phyloP scores from a whole-genome alignment of 2,888 invertebrate genomes.

The Cerceris rybyensis region DNA sequence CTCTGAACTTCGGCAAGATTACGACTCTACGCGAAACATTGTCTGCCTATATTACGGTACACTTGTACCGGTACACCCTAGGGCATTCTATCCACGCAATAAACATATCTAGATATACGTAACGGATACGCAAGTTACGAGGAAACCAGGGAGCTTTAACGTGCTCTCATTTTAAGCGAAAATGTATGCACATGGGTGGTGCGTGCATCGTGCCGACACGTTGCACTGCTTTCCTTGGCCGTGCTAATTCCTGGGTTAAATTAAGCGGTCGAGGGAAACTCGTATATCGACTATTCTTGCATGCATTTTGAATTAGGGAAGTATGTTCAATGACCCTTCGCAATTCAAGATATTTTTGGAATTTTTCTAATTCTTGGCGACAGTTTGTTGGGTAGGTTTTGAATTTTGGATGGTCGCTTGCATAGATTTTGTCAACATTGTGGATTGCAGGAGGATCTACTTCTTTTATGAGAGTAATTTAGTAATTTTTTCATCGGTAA shows the following conservation, averaged over 20 bases:
- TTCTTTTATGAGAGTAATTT: too few species aligned
- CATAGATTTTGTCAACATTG: too few species aligned
- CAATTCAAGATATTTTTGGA: too few species aligned
- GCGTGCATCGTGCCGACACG: not conserved
- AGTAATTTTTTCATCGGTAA: too few species aligned
- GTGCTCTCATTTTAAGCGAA: constrained; percentile 41
- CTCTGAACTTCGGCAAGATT: constrained; percentile 63
- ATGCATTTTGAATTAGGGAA: too few species aligned
- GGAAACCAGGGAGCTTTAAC: constrained; percentile 38
- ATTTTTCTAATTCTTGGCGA: too few species aligned
- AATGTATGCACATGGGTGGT: constrained; percentile 46
- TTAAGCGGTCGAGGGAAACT: constrained; percentile 4
- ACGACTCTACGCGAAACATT: constrained; percentile 55
- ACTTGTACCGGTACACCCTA: constrained; percentile 30
- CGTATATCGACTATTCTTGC: not conserved
- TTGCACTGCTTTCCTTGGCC: constrained; percentile 38
- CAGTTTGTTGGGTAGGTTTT: too few species aligned
- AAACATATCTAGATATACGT: constrained; percentile 45
- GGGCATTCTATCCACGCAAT: constrained; percentile 53
- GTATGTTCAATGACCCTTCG: too few species aligned
- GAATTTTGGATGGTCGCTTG: too few species aligned
- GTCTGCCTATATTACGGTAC: constrained; percentile 38
- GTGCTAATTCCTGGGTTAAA: constrained; percentile 41
- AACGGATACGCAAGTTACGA: not conserved
- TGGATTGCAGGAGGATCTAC: too few species aligned